Evolutionary conservation across 2,888 invertebrate genomes (phyloP).

Genomic region (Acanthoscelides obtectus): DNA sequence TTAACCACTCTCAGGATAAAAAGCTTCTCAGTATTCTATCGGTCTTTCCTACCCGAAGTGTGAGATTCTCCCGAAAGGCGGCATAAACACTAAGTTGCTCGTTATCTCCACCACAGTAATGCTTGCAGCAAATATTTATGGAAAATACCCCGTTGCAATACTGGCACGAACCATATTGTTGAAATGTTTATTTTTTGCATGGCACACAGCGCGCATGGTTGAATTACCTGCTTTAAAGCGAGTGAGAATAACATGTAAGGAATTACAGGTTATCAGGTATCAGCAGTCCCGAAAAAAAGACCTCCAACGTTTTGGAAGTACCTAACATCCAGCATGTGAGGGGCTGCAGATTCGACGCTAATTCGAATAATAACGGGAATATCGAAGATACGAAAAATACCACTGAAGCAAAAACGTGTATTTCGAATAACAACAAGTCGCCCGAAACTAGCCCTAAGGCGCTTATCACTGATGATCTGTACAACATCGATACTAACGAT

Average conservation of each 20-base stretch:
- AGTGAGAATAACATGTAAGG: constrained; percentile 8
- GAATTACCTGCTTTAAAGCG: constrained; percentile 10
- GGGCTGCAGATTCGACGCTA: constrained; percentile 19
- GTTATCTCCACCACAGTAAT: too few species aligned
- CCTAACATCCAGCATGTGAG: constrained; percentile 9
- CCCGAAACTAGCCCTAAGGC: constrained; percentile 19
- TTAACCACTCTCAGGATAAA: too few species aligned
- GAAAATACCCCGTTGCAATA: too few species aligned
- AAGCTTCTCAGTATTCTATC: too few species aligned
- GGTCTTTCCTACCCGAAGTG: too few species aligned
- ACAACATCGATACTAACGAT: constrained; percentile 31
- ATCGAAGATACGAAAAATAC: constrained; percentile 13
- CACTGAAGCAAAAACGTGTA: constrained; percentile 1
- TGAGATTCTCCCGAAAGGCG: too few species aligned
- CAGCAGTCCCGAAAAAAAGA: constrained; percentile 11
- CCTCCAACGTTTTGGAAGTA: constrained; percentile 9
- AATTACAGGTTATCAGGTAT: background rate
- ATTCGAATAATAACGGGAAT: constrained; percentile 20
- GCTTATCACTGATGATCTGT: constrained; percentile 17
- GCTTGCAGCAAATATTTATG: too few species aligned
- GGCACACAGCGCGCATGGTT: background rate
- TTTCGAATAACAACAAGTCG: constrained; percentile 26
- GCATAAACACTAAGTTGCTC: too few species aligned
- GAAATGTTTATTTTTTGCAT: too few species aligned
- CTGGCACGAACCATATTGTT: too few species aligned